Base-by-base conservation (phyloP, 2,797 vertebrate genomes). In the Phoebastria nigripes region DNA sequence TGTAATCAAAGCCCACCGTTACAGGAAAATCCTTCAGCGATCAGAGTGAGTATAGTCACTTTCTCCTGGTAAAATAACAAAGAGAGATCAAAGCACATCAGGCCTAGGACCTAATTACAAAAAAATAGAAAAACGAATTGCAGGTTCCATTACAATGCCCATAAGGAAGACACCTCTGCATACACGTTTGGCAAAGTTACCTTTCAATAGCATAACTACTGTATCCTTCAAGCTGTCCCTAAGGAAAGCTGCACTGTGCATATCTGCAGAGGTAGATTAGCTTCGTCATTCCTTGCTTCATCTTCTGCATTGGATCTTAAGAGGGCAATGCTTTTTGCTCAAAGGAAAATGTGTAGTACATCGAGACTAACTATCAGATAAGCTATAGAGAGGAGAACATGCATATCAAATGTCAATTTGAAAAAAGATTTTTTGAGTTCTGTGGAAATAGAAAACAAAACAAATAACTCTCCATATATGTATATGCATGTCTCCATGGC, bases 181-280 rank as follows among this genome's bases (percentile, higher is more conserved):
- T 41, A 20, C 5, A 6, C 2, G 0, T 69, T 87, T 71, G 58
- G 72, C 17, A 54, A 56, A 85, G 42, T n/a, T 93, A 17, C 21
- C 47, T 94, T 88, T 74, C 49, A 44, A 0, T 8, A 44, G 21
- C 6, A 1, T 49, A 78, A 61, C 65, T 56, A 24, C 3, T 2
- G 21, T 35, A 42, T 86, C 52, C 61, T 85, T 56, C 44, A 35
- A 29, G 33, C n/a, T 69, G 29, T 77, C 29, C 35, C 26, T 63
- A 12, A 44, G 61, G 65, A 81, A 51, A 54, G 11, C 33, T 83
- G 41, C 37, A 11, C 24, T 67, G 18, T 72, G 42, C 33, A 5
- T n/a, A 29, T 52, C 87, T 85, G 74, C 56, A 92, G 78, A 86
- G 87, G 42, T 67, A 39, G 49, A 69, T 73, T 44, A 82, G 63